Evolutionary conservation across 2,797 vertebrate species (phyloP), one percentile per base, ranked within the genome.

Genomic region (Neoniphon sammara): DNA sequence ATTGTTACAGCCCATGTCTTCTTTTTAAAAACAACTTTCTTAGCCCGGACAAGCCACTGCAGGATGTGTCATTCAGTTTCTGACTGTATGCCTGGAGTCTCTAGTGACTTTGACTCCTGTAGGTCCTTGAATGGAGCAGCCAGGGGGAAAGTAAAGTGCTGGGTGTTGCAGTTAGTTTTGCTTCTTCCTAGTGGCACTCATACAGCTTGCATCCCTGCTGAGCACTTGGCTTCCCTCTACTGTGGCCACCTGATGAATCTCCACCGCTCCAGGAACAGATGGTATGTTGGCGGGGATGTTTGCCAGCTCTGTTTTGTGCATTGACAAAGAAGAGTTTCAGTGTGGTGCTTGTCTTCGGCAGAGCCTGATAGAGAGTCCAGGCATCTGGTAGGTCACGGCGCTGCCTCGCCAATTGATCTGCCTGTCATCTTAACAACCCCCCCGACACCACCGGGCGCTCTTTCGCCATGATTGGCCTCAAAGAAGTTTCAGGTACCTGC

Each of bases 231-330:
- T 55, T 63, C 71, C 65, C 68, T 25, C 34, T 36, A 5, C 61
- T 39, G 9, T 15, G 23, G 78, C 82, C 74, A 88, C 78, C 77
- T 82, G 85, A 84, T 81, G 87, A 77, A 83, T 82, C 58, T 49
- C 57, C 78, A 20, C 59, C n/a, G 21, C 78, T 73, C 39, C 20
- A 5, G 78, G 80, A 83, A 53, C 84, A 78, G 85, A 87, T 73
- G 86, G 73, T 49, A 34, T 3, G 30, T 64, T 56, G 64, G n/a
- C 73, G 69, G 81, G 81, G 68, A 78, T 0, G 59, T 60, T 53
- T 58, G 75, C 80, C 76, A 80, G 53, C 66, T 75, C 79, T 59
- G 70, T 42, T 72, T 68, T 59, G 79, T 39, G 70, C 39, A 59
- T 73, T 76, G 75, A 78, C 36, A 61, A 52, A 83, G 47, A 21